These are phyloP conservation scores for Porphyrio hochstetteri DNA, from an alignment of 2,113 vertebrate genomes.

Conservation along the genomic window DNA sequence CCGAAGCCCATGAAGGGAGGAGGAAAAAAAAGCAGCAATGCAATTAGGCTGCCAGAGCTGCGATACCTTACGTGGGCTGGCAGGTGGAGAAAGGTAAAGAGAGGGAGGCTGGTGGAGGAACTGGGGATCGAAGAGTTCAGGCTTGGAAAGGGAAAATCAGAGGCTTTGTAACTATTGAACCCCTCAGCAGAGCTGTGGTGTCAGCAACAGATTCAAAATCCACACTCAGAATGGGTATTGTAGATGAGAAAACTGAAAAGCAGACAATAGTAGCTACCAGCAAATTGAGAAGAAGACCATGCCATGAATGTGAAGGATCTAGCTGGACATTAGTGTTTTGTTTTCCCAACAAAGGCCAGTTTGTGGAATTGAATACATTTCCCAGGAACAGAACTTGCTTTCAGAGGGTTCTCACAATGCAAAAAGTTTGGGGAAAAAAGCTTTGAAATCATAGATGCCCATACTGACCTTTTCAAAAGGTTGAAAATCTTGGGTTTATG, in stretches of 20 bases:
- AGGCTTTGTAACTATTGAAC: neutral
- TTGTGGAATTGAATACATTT: neutral
- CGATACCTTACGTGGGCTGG: neutral
- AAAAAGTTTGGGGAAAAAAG: neutral
- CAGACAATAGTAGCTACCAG: neutral
- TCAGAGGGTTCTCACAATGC: neutral
- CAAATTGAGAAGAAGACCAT: neutral
- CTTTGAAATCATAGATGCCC: neutral
- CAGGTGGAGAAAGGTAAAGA: neutral
- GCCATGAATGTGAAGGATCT: neutral
- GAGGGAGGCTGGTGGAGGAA: neutral
- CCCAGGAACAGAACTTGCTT: neutral
- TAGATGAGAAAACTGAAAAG: neutral
- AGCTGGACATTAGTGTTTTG: neutral
- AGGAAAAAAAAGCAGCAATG: neutral
- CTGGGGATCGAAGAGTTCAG: neutral
- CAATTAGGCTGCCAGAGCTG: neutral
- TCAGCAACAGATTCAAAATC: neutral
- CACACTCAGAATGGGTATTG: neutral
- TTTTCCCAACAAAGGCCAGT: neutral
- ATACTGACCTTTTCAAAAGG: constrained; percentile 23
- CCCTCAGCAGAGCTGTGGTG: neutral
- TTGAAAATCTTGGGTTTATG: constrained; percentile 29
- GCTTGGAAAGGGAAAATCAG: neutral
- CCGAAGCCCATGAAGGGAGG: neutral